These are phyloP conservation scores for Dryoscopus gambensis DNA, from an alignment of 2,113 vertebrate species.

Conservation along the genomic window DNA sequence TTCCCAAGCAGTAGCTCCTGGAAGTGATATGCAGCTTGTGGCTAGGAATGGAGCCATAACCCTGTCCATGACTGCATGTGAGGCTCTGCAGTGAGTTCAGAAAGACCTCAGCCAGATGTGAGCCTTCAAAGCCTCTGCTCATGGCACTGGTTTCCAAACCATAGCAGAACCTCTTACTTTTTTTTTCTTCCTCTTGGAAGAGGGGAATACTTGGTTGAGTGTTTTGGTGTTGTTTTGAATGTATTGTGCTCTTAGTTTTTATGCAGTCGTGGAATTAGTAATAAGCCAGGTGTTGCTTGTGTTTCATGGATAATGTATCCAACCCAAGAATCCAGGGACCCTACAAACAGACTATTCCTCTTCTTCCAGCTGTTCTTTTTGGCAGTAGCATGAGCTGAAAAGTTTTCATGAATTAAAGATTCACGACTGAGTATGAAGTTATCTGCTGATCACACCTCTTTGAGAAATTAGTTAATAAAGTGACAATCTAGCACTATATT, in stretches of 20 bases:
- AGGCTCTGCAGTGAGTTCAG: not conserved
- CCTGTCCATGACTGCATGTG: not conserved
- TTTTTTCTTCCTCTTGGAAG: not conserved
- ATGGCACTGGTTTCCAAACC: not conserved
- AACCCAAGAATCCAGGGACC: not conserved
- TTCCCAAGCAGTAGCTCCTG: slow-evolving; percentile 40
- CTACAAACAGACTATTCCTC: not conserved
- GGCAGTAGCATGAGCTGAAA: not conserved
- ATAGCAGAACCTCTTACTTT: not conserved
- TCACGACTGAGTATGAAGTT: not conserved
- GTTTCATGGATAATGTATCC: not conserved
- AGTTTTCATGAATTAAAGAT: not conserved
- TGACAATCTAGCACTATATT: not conserved
- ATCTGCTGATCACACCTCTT: not conserved
- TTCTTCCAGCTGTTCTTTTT: not conserved
- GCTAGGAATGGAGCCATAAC: slow-evolving; percentile 11
- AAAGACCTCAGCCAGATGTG: not conserved
- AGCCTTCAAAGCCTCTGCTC: not conserved
- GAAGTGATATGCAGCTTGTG: not conserved
- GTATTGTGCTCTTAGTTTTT: not conserved
- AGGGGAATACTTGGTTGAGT: not conserved
- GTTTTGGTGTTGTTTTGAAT: not conserved
- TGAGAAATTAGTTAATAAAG: not conserved
- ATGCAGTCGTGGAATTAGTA: not conserved
- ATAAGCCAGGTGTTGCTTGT: not conserved